Base-by-base conservation (phyloP, 2,888 invertebrate genomes). In the Lapara coniferarum region DNA sequence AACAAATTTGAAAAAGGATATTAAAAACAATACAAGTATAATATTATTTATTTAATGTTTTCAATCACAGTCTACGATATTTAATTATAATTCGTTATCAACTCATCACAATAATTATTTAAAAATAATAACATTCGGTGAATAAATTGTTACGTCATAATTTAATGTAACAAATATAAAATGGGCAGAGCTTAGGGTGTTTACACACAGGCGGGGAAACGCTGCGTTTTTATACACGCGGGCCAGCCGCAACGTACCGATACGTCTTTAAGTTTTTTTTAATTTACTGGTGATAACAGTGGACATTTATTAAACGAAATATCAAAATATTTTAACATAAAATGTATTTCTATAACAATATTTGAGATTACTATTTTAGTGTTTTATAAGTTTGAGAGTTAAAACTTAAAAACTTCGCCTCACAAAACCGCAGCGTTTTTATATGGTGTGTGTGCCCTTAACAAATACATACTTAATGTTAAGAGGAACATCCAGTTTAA, bases 401-500 rank as follows among this genome's bases (percentile, higher is more conserved):
- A 46, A 49, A 63, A 63, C 63, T 19, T 66, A 70, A 49, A 69
- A 56, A 72, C 72, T 71, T 70, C 72, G 68, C 66, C 59, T 68
- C 66, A 72, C 71, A 72, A 72, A 76, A 80, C 73, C 80, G 84
- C 83, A 78, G 81, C 85, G 81, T 82, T 78, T 70, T 70, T 68
- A 71, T 72, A 73, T 70, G 74, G 82, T 84, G 83, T 84, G 83
- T 73, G 77, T 75, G 70, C 77, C 81, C 77, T 72, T 82, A 78
- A 73, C 71, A 72, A 78, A 74, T 76, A 78, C 72, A 80, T 83
- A 79, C 82, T 84, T 83, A 85, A 63, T 75, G 75, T 74, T 81
- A 83, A 82, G 84, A 92, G 91, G 92, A 91, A 91, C 90, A 88
- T 88, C 83, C 81, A 78, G 72, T 78, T 90, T 89, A 89, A 87